phyloP scores from a whole-genome alignment of 1,140 invertebrate species.

The Scaptodrosophila lebanonensis region DNA sequence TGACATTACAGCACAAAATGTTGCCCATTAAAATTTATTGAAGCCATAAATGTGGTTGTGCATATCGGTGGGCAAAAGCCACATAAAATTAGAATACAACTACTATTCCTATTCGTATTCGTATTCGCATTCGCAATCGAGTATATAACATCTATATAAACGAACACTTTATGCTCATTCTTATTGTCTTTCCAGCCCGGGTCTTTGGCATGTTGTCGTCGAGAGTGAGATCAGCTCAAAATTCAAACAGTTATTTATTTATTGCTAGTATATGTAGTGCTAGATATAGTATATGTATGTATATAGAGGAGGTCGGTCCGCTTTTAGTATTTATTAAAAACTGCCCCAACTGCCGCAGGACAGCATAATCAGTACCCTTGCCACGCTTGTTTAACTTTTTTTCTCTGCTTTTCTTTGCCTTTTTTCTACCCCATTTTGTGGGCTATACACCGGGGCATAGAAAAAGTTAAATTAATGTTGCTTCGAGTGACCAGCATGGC shows the following conservation, averaged over 20 bases:
- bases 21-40: slow-evolving; percentile 72
- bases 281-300: no score
- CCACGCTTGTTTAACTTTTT: slow-evolving; percentile 46
- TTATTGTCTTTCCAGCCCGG: slow-evolving; percentile 39
- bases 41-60: slow-evolving; percentile 66
- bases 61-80: slow-evolving; percentile 64
- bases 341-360: no score
- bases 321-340: no score
- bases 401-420: not conserved
- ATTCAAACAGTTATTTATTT: slow-evolving; percentile 58
- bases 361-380: no score
- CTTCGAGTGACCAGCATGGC: slow-evolving; percentile 31
- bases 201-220: not conserved
- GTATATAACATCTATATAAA: no score
- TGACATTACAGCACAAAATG: slow-evolving; percentile 27
- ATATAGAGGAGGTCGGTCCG: no score
- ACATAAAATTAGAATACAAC: slow-evolving; percentile 75
- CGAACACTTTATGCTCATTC: no score
- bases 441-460: slow-evolving; percentile 32
- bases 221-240: slow-evolving; percentile 6
- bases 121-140: no score
- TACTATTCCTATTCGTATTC: no score
- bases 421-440: not conserved
- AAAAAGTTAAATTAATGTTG: slow-evolving; percentile 61
- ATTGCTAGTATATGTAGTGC: slow-evolving; percentile 68